Percentiles rank a stretch among this genome's conserved stretches.
Conservation (phyloP, 2,113 vertebrate species). For the Pluvialis apricaria region DNA sequence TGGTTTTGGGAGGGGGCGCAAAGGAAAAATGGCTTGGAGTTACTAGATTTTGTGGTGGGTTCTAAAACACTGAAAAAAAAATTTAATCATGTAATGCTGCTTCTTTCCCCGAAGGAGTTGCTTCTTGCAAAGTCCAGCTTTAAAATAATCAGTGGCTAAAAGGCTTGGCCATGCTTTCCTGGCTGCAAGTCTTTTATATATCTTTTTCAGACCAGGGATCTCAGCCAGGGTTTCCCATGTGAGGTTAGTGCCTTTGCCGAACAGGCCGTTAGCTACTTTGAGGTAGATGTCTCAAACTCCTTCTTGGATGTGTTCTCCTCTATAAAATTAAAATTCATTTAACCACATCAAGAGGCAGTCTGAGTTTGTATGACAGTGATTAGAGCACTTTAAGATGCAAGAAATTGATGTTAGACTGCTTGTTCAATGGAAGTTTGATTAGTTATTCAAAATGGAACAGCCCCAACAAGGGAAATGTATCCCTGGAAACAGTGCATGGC, state of each 20-base stretch:
- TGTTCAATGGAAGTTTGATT: slow-evolving; percentile 29
- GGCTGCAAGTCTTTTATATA: background rate
- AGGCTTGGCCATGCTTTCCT: background rate
- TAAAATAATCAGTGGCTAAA: background rate
- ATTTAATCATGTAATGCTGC: background rate
- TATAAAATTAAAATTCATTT: slow-evolving; percentile 7
- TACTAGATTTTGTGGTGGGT: background rate
- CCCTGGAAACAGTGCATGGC: background rate
- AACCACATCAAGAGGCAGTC: background rate
- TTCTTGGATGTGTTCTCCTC: background rate
- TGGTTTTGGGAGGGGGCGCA: background rate
- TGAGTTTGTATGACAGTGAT: background rate
- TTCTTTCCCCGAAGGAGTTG: background rate
- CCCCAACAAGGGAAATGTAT: background rate
- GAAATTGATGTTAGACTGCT: background rate
- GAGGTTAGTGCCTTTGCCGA: background rate
- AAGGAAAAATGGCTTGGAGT: background rate
- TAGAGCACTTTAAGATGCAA: slow-evolving; percentile 18
- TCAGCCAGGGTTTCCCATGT: background rate
- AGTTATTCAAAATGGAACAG: slow-evolving; percentile 40
- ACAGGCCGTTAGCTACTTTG: background rate
- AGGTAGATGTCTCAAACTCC: background rate
- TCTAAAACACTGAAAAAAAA: background rate
- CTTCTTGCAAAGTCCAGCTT: background rate
- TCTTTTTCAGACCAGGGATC: background rate